Evolutionary conservation across 2,113 vertebrate genomes (phyloP), one percentile per base, ranked within the genome.

Genomic region (Scomber japonicus): DNA sequence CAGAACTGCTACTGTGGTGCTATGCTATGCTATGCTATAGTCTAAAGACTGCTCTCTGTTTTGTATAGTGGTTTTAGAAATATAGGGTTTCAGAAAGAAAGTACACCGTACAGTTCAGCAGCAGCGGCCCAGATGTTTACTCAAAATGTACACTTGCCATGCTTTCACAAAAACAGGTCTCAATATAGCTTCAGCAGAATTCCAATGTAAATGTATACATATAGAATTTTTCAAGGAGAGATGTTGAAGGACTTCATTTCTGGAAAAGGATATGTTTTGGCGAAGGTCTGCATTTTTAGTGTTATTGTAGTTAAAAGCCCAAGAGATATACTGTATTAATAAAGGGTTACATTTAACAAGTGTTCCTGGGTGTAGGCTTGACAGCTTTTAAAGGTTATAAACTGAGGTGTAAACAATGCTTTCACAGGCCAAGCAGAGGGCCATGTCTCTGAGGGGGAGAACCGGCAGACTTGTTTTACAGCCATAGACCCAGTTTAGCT

Each of bases 361-460:
- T 83, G 88, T 83, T 90, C 79, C 70, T 86, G 70, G 27, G 75
- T 88, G 83, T 27, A 73, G 55, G 57, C 81, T 87, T 71, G 57
- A 79, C 79, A 86, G 50, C 74, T 86, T 89, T 89, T 83, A 91
- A 89, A 89, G 85, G 87, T 85, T 89, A 88, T 83, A 89, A 91
- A 91, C 75, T 71, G 79, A 70, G 82, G 62, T 71, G 86, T 92
- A 88, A 92, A 92, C 89, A 91, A 79, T 78, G 84, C 75, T 60
- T 91, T 82, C 84, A 78, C 72, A 53, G 83, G 83, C 85, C 80
- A 85, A 61, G 75, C 49, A 9, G 53, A 71, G 77, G 85, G 71
- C 83, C 81, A 67, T 27, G 74, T 89, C 91, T 86, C 88, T 51
- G 69, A 69, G 82, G 89, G 87, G 70, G 40, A 66, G 62, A 77